phyloP scores from a whole-genome alignment of 2,888 invertebrate species.

The Diploptera punctata region DNA sequence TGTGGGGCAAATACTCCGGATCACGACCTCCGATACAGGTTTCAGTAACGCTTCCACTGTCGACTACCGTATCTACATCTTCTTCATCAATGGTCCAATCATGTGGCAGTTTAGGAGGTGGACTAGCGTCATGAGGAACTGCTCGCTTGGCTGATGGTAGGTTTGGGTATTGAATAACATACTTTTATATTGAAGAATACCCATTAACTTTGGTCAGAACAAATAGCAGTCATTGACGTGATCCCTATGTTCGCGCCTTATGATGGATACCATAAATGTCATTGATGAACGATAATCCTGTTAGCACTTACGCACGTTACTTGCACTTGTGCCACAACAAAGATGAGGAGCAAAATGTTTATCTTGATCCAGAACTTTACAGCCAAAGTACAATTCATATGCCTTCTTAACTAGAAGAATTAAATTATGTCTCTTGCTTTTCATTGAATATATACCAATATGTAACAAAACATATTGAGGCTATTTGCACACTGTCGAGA shows the following conservation, averaged over 20 bases:
- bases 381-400: background rate
- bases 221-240: background rate
- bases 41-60: background rate
- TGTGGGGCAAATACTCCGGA: background rate
- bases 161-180: slow-evolving; percentile 6
- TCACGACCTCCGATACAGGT: background rate
- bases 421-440: background rate
- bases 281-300: background rate
- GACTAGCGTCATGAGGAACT: background rate
- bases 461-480: background rate
- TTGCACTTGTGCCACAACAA: slow-evolving; percentile 1
- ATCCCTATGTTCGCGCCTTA: background rate
- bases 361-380: no score
- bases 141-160: background rate
- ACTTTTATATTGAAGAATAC: background rate
- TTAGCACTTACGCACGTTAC: background rate
- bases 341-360: slow-evolving; percentile 7
- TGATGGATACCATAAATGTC: background rate
- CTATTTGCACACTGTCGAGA: slow-evolving; percentile 1
- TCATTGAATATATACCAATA: no score
- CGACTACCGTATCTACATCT: background rate
- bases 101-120: background rate
- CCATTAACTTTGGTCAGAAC: background rate
- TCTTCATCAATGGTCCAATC: slow-evolving; percentile 15
- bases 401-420: background rate